Evolutionary conservation across 2,888 invertebrate species (phyloP).

Genomic region (Ennomos quercinarius): DNA sequence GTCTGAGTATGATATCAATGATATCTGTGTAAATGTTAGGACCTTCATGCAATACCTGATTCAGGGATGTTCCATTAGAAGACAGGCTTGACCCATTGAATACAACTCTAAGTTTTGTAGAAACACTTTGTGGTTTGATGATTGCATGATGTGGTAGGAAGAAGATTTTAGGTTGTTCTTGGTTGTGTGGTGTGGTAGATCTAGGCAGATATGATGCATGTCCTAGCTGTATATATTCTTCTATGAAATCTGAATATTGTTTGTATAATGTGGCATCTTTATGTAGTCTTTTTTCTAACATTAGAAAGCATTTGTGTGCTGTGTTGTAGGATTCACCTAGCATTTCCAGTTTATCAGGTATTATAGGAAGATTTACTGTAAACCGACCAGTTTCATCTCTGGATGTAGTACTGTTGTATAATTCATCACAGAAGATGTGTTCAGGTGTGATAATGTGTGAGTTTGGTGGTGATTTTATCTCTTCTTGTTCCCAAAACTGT

Average conservation of each 20-base stretch:
- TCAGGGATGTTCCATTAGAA: conserved; percentile 23
- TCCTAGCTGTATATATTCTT: conserved; percentile 10
- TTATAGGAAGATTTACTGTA: conserved; percentile 14
- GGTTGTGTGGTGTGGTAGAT: neutral
- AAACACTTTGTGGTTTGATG: conserved; percentile 9
- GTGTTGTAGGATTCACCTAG: conserved; percentile 11
- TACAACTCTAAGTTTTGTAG: conserved; percentile 11
- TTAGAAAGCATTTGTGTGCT: neutral
- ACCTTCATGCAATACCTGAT: conserved; percentile 35
- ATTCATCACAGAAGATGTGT: conserved; percentile 6
- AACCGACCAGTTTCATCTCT: conserved; percentile 13
- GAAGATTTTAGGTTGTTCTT: neutral
- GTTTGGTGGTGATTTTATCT: no score
- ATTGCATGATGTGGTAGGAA: conserved; percentile 11
- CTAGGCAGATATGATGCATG: conserved; percentile 11
- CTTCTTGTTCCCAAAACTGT: no score
- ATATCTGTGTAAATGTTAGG: conserved; percentile 25
- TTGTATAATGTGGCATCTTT: conserved; percentile 4
- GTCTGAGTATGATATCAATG: no score
- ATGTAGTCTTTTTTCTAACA: conserved; percentile 3
- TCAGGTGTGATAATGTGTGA: neutral
- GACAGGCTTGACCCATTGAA: conserved; percentile 10
- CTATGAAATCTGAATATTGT: conserved; percentile 14
- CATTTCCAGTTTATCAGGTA: conserved; percentile 4
- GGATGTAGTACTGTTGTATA: conserved; percentile 9